Evolutionary conservation across 1,140 invertebrate genomes (phyloP).

Genomic region (Cheumatopsyche charites): DNA sequence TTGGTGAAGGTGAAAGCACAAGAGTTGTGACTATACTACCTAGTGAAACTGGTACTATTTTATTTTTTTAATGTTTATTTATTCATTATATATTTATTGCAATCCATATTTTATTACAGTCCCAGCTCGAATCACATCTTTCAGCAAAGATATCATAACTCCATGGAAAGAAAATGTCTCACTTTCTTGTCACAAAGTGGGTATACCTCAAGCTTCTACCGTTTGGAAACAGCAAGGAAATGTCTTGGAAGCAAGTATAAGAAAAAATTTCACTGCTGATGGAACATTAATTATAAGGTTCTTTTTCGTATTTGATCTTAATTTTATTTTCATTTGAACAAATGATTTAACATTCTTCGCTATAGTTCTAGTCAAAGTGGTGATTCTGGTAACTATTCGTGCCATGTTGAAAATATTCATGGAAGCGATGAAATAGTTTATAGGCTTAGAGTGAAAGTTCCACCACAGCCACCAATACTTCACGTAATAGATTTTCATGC

Average conservation of each 20-base stretch:
- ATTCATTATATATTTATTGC: background rate
- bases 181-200: constrained; percentile 80
- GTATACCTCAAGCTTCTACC: constrained; percentile 74
- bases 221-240: constrained; percentile 77
- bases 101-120: constrained; percentile 63
- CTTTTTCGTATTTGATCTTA: background rate
- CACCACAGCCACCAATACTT: constrained; percentile 70
- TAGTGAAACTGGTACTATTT: constrained; percentile 70
- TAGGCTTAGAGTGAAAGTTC: constrained; percentile 69
- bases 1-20: constrained; percentile 81
- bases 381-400: constrained; percentile 91
- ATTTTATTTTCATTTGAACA: background rate
- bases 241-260: constrained; percentile 70
- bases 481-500: constrained; percentile 72
- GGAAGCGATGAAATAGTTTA: constrained; percentile 87
- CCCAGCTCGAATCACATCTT: constrained; percentile 81
- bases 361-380: constrained; percentile 69
- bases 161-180: constrained; percentile 86
- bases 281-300: constrained; percentile 76
- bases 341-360: background rate
- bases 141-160: constrained; percentile 76
- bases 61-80: background rate
- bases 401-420: constrained; percentile 81
- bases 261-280: constrained; percentile 69
- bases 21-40: constrained; percentile 76